These are phyloP conservation scores for Orbicella faveolata DNA, from an alignment of 64 coral and sea anemone species.

Conservation along the genomic window DNA sequence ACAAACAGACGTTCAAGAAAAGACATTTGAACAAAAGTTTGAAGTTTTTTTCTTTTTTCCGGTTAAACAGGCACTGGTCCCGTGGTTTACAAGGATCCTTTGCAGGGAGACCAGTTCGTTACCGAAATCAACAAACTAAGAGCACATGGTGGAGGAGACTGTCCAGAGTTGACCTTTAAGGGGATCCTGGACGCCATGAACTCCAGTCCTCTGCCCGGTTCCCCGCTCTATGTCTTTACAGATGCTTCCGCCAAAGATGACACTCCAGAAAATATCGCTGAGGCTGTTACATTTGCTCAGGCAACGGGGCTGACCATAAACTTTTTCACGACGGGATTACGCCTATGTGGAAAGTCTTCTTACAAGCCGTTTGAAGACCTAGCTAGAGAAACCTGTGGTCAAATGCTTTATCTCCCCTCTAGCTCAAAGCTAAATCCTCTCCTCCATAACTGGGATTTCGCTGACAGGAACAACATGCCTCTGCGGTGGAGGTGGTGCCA, in stretches of 20 bases:
- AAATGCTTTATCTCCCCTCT: conserved; percentile 17
- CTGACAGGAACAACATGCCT: conserved; percentile 15
- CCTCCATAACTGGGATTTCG: background rate
- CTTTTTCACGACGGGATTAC: conserved; percentile 51
- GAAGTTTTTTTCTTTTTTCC: background rate
- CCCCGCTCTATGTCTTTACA: conserved; percentile 88
- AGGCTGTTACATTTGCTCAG: background rate
- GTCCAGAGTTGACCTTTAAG: conserved; percentile 63
- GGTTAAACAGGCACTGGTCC: background rate
- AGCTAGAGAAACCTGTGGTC: conserved; percentile 61
- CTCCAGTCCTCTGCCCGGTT: conserved; percentile 29
- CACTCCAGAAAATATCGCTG: conserved; percentile 8
- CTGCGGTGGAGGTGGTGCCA: background rate
- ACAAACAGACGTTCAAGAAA: too few species aligned
- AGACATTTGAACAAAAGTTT: too few species aligned
- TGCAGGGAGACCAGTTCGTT: conserved; percentile 3
- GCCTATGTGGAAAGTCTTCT: background rate
- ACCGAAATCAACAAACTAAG: background rate
- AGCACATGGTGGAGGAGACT: conserved; percentile 64
- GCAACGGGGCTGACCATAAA: conserved; percentile 36
- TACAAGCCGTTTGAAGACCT: conserved; percentile 41
- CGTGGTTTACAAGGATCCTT: background rate
- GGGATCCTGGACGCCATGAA: conserved; percentile 67
- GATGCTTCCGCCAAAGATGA: conserved; percentile 74
- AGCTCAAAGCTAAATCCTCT: conserved; percentile 20